These are phyloP conservation scores for Drosophila rufa DNA, from an alignment of 1,140 invertebrate species.

Conservation along the genomic window DNA sequence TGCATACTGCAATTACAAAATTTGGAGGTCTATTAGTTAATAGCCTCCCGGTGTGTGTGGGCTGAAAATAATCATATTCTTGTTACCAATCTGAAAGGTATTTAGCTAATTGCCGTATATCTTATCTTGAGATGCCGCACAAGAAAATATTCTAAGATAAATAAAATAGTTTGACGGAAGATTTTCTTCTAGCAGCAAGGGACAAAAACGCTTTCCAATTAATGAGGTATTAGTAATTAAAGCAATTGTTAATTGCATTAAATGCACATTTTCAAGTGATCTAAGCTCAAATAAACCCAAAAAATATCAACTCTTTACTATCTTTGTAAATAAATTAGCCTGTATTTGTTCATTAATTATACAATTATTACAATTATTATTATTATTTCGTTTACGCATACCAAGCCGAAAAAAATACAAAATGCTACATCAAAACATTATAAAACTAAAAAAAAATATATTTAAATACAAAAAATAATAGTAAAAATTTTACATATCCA, in stretches of 20 bases:
- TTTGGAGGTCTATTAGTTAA: constrained; percentile 46
- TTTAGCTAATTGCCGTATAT: constrained; percentile 28
- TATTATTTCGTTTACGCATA: too few species aligned
- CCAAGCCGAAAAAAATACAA: not conserved
- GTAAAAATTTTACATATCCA: not conserved
- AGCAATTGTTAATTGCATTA: too few species aligned
- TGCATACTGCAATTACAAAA: constrained; percentile 51
- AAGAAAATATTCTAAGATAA: not conserved
- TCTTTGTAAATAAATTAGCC: too few species aligned
- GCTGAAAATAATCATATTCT: constrained; percentile 2
- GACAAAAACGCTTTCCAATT: too few species aligned
- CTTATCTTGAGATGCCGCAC: constrained; percentile 23
- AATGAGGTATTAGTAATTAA: too few species aligned
- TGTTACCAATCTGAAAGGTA: not conserved
- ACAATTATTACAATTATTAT: too few species aligned
- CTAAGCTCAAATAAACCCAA: too few species aligned
- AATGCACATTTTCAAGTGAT: too few species aligned
- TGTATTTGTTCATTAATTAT: too few species aligned
- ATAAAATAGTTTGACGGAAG: too few species aligned
- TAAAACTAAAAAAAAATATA: not conserved
- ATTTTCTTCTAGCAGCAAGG: too few species aligned
- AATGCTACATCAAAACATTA: not conserved
- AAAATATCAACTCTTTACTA: too few species aligned
- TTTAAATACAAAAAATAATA: constrained; percentile 3
- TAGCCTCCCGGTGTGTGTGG: constrained; percentile 8